phyloP scores from a whole-genome alignment of 2,888 invertebrate genomes.

The Sarcophaga variegata region DNA sequence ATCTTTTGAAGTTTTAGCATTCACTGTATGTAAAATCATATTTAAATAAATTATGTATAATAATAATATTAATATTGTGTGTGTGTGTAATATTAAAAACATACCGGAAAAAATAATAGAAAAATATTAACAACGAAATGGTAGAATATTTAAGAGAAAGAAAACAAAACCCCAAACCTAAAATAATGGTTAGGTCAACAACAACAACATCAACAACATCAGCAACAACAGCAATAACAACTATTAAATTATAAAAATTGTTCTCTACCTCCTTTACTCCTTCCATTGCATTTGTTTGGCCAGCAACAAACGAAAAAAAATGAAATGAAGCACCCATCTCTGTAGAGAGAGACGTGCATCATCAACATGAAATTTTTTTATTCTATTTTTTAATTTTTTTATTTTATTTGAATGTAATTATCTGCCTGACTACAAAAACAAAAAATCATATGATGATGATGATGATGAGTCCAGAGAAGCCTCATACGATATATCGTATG shows the following conservation, averaged over 20 bases:
- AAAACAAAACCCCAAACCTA: conserved; percentile 18
- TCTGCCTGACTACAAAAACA: conserved; percentile 79
- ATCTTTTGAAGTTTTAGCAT: too few species aligned
- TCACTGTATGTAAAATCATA: too few species aligned
- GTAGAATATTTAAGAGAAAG: conserved; percentile 12
- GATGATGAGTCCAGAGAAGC: conserved; percentile 73
- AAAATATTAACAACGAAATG: conserved; percentile 60
- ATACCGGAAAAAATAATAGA: conserved; percentile 15
- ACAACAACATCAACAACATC: conserved; percentile 29
- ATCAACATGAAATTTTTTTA: conserved; percentile 77
- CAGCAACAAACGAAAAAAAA: conserved; percentile 20
- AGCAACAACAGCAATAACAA: conserved; percentile 42
- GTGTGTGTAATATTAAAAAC: too few species aligned
- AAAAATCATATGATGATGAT: conserved; percentile 72
- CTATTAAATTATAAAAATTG: conserved; percentile 22
- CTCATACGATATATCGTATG: conserved; percentile 39
- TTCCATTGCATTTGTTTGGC: too few species aligned
- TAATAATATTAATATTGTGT: too few species aligned
- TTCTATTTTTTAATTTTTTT: conserved; percentile 61
- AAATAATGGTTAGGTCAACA: conserved; percentile 62
- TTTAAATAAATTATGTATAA: too few species aligned
- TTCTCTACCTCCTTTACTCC: neutral
- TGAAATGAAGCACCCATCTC: conserved; percentile 20
- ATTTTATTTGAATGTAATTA: conserved; percentile 82
- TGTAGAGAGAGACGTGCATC: conserved; percentile 50